These are phyloP conservation scores for Lacerta viridis DNA, from an alignment of 2,797 vertebrate species.

Conservation along the genomic window DNA sequence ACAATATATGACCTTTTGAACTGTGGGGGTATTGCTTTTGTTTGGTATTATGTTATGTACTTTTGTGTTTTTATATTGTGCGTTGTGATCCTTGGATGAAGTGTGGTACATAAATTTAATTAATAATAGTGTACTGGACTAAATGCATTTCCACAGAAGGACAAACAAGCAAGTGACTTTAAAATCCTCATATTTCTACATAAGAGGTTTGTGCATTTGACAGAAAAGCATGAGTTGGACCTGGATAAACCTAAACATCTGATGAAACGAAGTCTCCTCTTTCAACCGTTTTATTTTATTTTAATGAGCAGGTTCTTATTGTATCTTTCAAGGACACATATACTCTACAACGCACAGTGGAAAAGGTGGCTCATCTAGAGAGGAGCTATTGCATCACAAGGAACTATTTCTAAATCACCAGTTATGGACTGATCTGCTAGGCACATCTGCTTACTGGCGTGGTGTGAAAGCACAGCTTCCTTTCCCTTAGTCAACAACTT, in stretches of 20 bases:
- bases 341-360: constrained; percentile 60
- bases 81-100: too few relatives aligned
- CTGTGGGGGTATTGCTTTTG: too few relatives aligned
- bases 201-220: neutral
- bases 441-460: constrained; percentile 83
- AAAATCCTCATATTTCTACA: neutral
- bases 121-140: neutral
- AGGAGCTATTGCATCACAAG: constrained; percentile 71
- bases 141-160: neutral
- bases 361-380: constrained; percentile 58
- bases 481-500: constrained; percentile 84
- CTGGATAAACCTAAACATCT: neutral
- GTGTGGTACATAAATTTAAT: too few relatives aligned
- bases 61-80: too few relatives aligned
- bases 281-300: neutral
- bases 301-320: neutral
- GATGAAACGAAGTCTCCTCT: neutral
- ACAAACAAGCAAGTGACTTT: neutral
- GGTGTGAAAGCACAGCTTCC: constrained; percentile 78
- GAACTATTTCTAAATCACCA: constrained; percentile 75
- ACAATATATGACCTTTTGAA: too few relatives aligned
- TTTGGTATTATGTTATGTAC: too few relatives aligned
- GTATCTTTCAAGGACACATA: neutral
- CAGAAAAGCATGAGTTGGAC: neutral
- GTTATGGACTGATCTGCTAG: constrained; percentile 73